Percentiles rank a stretch among this genome's conserved stretches.
Conservation (phyloP, 2,113 vertebrate species). For the Bufo gargarizans region DNA sequence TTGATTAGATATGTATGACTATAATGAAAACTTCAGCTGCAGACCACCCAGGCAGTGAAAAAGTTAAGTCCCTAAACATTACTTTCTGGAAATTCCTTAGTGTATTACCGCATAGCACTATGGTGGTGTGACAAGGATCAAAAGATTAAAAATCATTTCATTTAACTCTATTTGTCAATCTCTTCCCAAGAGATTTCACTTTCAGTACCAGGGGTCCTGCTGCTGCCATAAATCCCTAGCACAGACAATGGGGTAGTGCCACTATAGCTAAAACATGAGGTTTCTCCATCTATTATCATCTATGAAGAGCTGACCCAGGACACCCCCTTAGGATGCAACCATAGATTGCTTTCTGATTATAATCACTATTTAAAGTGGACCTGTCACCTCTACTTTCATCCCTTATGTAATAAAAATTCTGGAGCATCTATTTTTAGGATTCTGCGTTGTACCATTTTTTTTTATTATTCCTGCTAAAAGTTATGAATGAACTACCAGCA, state of each 20-base stretch:
- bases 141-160: constrained; percentile 76
- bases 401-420: too few relatives aligned
- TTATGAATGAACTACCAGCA: too few relatives aligned
- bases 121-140: constrained; percentile 78
- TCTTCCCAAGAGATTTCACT: constrained; percentile 58
- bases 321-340: too few relatives aligned
- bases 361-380: not conserved
- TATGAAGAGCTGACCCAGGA: not conserved
- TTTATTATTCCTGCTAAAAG: too few relatives aligned
- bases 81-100: constrained; percentile 78
- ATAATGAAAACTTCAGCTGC: constrained; percentile 26
- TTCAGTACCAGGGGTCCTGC: constrained; percentile 16
- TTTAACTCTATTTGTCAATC: constrained; percentile 70
- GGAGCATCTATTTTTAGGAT: too few relatives aligned
- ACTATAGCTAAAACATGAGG: not conserved
- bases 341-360: too few relatives aligned
- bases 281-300: not conserved
- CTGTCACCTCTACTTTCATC: too few relatives aligned
- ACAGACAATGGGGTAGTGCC: too few relatives aligned
- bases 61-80: constrained; percentile 62
- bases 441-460: too few relatives aligned
- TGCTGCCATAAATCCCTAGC: not conserved
- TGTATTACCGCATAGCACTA: constrained; percentile 82
- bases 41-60: constrained; percentile 58
- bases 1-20: not conserved